Evolutionary conservation across 2,888 invertebrate species (phyloP).

Genomic region (Tetragonisca angustula): DNA sequence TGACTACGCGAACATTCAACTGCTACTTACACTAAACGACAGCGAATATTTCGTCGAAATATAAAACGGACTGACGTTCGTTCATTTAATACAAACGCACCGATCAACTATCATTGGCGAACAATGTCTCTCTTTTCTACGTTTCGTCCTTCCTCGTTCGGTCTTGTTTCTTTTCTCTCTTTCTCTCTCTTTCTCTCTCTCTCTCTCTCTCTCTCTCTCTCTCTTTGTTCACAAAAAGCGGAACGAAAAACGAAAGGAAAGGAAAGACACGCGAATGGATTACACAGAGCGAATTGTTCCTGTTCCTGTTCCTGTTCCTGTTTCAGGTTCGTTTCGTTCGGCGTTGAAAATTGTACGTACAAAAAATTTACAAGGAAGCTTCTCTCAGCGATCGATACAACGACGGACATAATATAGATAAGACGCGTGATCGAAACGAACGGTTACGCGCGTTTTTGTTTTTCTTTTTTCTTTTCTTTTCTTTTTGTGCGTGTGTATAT

Average conservation of each 20-base stretch:
- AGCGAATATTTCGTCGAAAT: no score
- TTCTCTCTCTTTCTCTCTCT: neutral
- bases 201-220: neutral
- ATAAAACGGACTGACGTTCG: no score
- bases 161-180: neutral
- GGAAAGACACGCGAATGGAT: neutral
- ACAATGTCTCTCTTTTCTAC: neutral
- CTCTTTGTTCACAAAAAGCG: neutral
- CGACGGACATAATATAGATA: constrained; percentile 20
- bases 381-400: constrained; percentile 15
- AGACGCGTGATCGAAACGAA: constrained; percentile 33
- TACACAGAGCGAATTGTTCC: neutral
- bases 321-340: neutral
- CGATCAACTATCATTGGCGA: neutral
- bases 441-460: constrained; percentile 37
- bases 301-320: no score
- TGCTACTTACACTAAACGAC: no score
- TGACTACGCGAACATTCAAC: neutral
- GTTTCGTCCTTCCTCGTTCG: neutral
- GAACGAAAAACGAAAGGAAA: neutral
- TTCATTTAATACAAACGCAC: neutral
- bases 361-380: neutral
- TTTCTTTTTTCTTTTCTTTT: no score
- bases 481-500: no score
- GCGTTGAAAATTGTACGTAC: neutral